A percentile compares a stretch with the other conserved stretches of the same genome.
Conservation (phyloP, 2,888 invertebrate genomes). For the Coremacera marginata region DNA sequence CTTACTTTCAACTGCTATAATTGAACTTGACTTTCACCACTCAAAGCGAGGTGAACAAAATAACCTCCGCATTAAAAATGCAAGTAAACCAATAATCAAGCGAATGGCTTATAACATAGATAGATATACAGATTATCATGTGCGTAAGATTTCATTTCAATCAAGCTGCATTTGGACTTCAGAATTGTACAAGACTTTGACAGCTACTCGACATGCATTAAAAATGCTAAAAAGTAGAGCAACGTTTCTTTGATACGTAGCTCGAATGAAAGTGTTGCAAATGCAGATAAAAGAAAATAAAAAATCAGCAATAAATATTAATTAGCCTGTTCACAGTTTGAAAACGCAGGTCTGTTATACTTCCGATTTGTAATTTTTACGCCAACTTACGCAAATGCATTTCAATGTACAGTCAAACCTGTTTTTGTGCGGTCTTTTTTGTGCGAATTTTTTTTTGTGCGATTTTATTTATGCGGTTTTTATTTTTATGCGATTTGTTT, state of each 20-base stretch:
- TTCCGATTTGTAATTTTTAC: too few species aligned
- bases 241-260: not conserved
- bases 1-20: not conserved
- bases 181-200: too few species aligned
- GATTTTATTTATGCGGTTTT: too few species aligned
- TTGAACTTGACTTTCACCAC: constrained; percentile 14
- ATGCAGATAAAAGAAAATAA: not conserved
- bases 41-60: not conserved
- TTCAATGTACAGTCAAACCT: too few species aligned
- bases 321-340: too few species aligned
- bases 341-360: too few species aligned
- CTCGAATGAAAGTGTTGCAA: not conserved
- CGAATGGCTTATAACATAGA: not conserved
- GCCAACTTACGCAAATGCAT: too few species aligned
- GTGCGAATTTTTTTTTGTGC: too few species aligned
- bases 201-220: too few species aligned
- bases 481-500: too few species aligned
- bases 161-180: too few species aligned
- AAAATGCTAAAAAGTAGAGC: not conserved
- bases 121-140: not conserved
- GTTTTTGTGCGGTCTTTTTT: too few species aligned
- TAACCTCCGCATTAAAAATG: constrained; percentile 6
- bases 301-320: not conserved
- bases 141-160: not conserved
- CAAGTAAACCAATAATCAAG: not conserved